Evolutionary conservation across 1,140 invertebrate genomes (phyloP).

Genomic region (Parapsyche elsis): DNA sequence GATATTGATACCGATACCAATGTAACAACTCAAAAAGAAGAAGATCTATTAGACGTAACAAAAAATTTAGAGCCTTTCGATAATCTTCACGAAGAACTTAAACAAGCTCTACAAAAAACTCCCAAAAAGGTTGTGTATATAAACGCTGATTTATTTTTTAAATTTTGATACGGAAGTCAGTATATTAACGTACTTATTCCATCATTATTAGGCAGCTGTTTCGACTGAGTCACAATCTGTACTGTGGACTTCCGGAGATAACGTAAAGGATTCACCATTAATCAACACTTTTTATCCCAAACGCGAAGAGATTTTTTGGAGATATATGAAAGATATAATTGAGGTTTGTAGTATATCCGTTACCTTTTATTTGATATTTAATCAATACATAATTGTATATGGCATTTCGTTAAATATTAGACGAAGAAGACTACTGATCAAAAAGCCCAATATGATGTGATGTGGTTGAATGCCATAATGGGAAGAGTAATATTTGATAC

Average conservation of each 20-base stretch:
- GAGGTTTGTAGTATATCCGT: constrained; percentile 38
- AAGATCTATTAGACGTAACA: constrained; percentile 30
- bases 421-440: background rate
- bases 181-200: background rate
- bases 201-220: constrained; percentile 21
- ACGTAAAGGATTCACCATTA: constrained; percentile 44
- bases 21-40: constrained; percentile 46
- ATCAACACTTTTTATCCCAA: constrained; percentile 35
- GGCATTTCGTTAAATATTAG: background rate
- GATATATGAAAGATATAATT: constrained; percentile 53
- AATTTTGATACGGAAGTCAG: background rate
- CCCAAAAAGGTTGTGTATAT: constrained; percentile 41
- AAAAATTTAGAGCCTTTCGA: constrained; percentile 35
- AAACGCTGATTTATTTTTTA: background rate
- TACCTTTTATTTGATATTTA: background rate
- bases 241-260: constrained; percentile 45
- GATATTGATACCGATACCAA: constrained; percentile 45
- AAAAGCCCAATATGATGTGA: constrained; percentile 57
- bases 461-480: constrained; percentile 65
- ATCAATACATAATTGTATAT: background rate
- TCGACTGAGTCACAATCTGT: constrained; percentile 45
- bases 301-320: constrained; percentile 50
- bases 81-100: constrained; percentile 29
- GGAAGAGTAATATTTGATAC: constrained; percentile 64
- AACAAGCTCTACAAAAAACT: constrained; percentile 26